Base-by-base conservation (phyloP, 2,888 invertebrate genomes). In the Lumbricus terrestris region DNA sequence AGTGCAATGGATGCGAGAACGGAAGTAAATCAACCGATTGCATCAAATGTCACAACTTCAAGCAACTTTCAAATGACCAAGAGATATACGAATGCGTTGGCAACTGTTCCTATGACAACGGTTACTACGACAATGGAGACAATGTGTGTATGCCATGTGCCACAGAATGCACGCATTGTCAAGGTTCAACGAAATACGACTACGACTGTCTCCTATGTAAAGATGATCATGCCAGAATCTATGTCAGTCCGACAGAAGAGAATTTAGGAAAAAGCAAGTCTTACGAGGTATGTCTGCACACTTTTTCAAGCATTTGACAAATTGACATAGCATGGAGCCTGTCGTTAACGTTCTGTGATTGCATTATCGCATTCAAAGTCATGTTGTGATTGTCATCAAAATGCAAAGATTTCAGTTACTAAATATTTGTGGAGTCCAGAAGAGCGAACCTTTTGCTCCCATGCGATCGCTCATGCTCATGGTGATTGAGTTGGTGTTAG, bases 61-160 rank as follows among this genome's bases (percentile, higher is more conserved):
- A n/a, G 0, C 20, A 42, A 33, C 23, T 4, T 38, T 13, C n/a
- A 16, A n/a, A 69, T 0, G 8, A n/a, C 29, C 29, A 29, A n/a
- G n/a, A n/a, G 11, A 69, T n/a, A 69, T 29, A 8, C 29, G 13
- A 69, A 69, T 69, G 69, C 69, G 69, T 69, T 69, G 16, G 69
- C 69, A 69, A 69, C 69, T 69, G 69, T n/a, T 69, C 69, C 69
- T 69, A 69, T 69, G 69, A 69, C 69, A n/a, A 69, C n/a, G 69
- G 69, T 69, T 69, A 69, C 69, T 69, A 69, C n/a, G 5, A 69
- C 69, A 8, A 3, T 69, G 69, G 69, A 69, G n/a, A 69, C n/a
- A 69, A 69, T 1, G 16, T 69, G 69, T 69, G 69, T n/a, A 6
- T 8, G 69, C 69, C 69, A 69, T 69, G 69, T 69, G n/a, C 29